Percentiles rank a stretch among this genome's conserved stretches.
These are phyloP conservation scores for Drosophila simulans DNA, from an alignment of 1,140 invertebrate species.

Conservation along the genomic window DNA sequence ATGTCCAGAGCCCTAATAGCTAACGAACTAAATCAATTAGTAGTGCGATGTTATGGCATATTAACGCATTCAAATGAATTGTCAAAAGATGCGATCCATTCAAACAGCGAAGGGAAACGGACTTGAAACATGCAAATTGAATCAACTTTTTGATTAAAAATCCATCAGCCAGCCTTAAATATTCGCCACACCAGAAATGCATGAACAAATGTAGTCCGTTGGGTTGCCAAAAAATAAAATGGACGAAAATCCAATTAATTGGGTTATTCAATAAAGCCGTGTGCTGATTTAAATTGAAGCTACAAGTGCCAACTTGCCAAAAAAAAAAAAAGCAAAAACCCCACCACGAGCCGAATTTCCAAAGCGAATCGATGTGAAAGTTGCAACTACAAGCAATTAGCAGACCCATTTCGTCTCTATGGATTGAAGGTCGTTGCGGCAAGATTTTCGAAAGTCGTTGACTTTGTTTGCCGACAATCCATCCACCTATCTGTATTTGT, in stretches of 20 bases:
- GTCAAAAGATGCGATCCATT: conserved; percentile 32
- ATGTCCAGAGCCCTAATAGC: conserved; percentile 36
- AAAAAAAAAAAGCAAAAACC: background rate
- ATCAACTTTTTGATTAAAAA: conserved; percentile 59
- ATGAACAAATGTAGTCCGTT: conserved; percentile 5
- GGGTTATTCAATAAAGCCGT: conserved; percentile 23
- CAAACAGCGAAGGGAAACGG: conserved; percentile 20
- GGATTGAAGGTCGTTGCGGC: conserved; percentile 54
- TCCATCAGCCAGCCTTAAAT: conserved; percentile 31
- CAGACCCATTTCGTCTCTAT: conserved; percentile 39
- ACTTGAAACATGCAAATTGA: conserved; percentile 63
- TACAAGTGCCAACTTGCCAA: conserved; percentile 37
- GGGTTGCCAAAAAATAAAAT: conserved; percentile 27
- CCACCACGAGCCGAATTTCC: conserved; percentile 5
- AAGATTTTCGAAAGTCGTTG: conserved; percentile 75
- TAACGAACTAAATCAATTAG: conserved; percentile 59
- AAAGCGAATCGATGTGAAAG: conserved; percentile 48
- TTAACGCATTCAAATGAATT: conserved; percentile 20
- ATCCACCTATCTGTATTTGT: background rate
- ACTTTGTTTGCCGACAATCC: conserved; percentile 55
- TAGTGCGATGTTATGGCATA: conserved; percentile 44
- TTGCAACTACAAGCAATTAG: conserved; percentile 57
- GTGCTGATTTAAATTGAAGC: conserved; percentile 41
- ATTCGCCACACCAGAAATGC: conserved; percentile 38
- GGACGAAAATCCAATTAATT: conserved; percentile 35